Evolutionary conservation across 1,140 invertebrate species (phyloP).

Genomic region (Dendrolimus kikuchii): DNA sequence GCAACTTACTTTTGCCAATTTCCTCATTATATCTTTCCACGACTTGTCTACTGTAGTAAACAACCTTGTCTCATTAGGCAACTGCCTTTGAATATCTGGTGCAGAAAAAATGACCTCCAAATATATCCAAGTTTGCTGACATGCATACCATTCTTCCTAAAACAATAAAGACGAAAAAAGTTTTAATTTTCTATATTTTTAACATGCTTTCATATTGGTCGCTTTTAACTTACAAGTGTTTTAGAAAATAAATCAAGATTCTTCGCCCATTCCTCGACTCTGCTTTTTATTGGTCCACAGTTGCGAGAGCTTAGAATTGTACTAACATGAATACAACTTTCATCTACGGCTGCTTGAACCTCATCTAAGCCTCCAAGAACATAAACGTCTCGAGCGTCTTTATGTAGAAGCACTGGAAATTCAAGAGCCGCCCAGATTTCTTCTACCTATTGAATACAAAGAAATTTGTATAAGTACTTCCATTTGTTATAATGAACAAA

Average conservation of each 20-base stretch:
- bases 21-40: constrained; percentile 89
- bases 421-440: constrained; percentile 86
- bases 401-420: constrained; percentile 82
- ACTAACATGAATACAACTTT: constrained; percentile 88
- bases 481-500: not conserved
- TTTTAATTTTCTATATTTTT: constrained; percentile 3
- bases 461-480: not conserved
- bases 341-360: constrained; percentile 85
- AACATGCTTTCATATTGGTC: not conserved
- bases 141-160: constrained; percentile 89
- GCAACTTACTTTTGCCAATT: constrained; percentile 75
- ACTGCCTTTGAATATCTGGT: constrained; percentile 89
- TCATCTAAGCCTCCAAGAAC: constrained; percentile 89
- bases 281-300: constrained; percentile 84
- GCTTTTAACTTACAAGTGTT: constrained; percentile 76
- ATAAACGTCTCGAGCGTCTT: constrained; percentile 86
- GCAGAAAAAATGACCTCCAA: constrained; percentile 92
- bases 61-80: constrained; percentile 88
- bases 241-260: constrained; percentile 83
- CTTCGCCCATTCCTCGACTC: constrained; percentile 86
- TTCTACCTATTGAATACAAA: constrained; percentile 75
- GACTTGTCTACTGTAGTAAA: constrained; percentile 89
- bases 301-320: constrained; percentile 89
- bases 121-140: constrained; percentile 90
- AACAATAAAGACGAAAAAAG: constrained; percentile 5